Percentiles rank a stretch among this genome's conserved stretches.
Evolutionary conservation across 1,140 invertebrate species (phyloP).

Genomic region (Hypothenemus hampei): DNA sequence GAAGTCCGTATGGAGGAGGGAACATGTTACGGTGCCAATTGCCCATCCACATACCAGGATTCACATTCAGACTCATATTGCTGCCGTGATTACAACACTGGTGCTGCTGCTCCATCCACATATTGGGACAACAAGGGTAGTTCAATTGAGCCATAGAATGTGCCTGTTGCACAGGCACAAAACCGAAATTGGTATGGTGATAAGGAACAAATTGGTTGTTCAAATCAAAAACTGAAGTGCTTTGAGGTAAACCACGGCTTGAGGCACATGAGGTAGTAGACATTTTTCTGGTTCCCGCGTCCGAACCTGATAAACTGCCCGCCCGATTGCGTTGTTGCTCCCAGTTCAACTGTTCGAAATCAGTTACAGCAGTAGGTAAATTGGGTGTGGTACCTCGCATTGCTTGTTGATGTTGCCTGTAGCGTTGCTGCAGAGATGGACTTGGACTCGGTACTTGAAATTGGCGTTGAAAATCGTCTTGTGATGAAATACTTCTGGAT

Average conservation of each 20-base stretch:
- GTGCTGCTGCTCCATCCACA: conserved; percentile 43
- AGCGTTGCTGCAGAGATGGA: conserved; percentile 55
- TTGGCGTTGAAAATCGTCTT: conserved; percentile 29
- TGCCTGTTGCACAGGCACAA: conserved; percentile 51
- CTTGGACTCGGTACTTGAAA: conserved; percentile 37
- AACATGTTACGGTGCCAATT: conserved; percentile 48
- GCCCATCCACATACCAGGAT: conserved; percentile 47
- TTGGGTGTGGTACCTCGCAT: conserved; percentile 47
- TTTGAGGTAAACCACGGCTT: conserved; percentile 36
- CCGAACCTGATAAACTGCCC: conserved; percentile 49
- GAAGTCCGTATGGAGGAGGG: conserved; percentile 47
- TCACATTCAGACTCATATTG: conserved; percentile 61
- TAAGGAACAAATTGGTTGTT: conserved; percentile 43
- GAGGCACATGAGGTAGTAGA: conserved; percentile 38
- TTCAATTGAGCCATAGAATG: conserved; percentile 66
- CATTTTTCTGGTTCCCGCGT: conserved; percentile 37
- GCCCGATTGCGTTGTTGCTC: conserved; percentile 48
- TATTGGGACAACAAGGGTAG: conserved; percentile 52
- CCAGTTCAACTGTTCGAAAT: conserved; percentile 41
- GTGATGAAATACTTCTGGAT: conserved; percentile 30
- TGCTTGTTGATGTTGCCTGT: conserved; percentile 58
- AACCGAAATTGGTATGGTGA: conserved; percentile 41
- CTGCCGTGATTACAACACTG: conserved; percentile 51
- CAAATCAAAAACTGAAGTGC: conserved; percentile 54
- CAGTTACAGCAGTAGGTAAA: conserved; percentile 36